Conservation (phyloP, 2,888 invertebrate species). For the Apamea sordens region DNA sequence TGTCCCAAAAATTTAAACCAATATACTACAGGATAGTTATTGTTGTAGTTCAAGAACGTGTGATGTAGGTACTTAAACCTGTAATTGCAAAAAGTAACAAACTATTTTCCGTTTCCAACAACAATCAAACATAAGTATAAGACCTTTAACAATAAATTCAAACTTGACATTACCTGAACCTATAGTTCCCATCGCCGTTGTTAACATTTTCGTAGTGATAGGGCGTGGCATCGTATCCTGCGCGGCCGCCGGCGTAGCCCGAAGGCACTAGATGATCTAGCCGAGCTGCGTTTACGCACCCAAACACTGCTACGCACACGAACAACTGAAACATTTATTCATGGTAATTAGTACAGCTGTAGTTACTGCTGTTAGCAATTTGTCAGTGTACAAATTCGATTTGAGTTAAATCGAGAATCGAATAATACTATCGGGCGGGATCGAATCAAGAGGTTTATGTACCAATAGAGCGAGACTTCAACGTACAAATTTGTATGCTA, state of each 20-base stretch:
- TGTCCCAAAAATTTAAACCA: no score
- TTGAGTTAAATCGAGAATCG: neutral
- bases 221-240: constrained; percentile 81
- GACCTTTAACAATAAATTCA: constrained; percentile 80
- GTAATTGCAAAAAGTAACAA: neutral
- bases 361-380: constrained; percentile 9
- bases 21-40: no score
- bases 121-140: neutral
- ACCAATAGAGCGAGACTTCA: neutral
- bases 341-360: neutral
- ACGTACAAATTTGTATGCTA: neutral
- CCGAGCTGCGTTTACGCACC: constrained; percentile 76
- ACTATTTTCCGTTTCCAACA: neutral
- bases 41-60: neutral
- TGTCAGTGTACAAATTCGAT: neutral
- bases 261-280: constrained; percentile 81
- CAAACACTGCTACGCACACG: constrained; percentile 71
- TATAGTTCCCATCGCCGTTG: constrained; percentile 92
- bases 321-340: constrained; percentile 75
- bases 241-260: constrained; percentile 75
- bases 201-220: constrained; percentile 91
- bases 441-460: neutral
- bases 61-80: neutral
- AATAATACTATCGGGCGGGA: neutral
- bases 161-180: constrained; percentile 90